Conservation (phyloP, 1,140 invertebrate species). For the Hestina assimilis region DNA sequence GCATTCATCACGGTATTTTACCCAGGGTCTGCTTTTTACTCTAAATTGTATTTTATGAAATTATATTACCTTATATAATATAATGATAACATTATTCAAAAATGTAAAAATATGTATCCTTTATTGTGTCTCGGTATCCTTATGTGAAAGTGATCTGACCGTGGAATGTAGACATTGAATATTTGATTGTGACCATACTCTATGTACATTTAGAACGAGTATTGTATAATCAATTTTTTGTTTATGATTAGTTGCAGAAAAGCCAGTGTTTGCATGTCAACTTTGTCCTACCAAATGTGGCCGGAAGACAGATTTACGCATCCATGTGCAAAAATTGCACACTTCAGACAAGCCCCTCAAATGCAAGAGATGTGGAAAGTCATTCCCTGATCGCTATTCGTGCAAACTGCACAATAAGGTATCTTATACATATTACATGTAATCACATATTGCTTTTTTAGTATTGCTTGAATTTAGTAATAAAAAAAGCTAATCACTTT, state of each 20-base stretch:
- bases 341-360: conserved; percentile 94
- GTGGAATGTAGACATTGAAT: too few relatives aligned
- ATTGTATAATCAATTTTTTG: not conserved
- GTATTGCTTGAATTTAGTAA: not conserved
- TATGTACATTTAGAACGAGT: too few relatives aligned
- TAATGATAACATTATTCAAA: too few relatives aligned
- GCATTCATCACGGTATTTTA: too few relatives aligned
- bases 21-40: too few relatives aligned
- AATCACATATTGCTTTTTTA: not conserved
- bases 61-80: too few relatives aligned
- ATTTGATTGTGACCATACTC: too few relatives aligned
- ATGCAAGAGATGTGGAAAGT: conserved; percentile 95
- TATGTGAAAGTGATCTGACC: too few relatives aligned
- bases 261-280: conserved; percentile 96
- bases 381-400: conserved; percentile 92
- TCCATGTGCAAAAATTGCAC: conserved; percentile 97
- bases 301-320: conserved; percentile 96
- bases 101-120: too few relatives aligned
- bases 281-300: conserved; percentile 98
- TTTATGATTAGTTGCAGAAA: conserved; percentile 86
- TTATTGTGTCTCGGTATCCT: too few relatives aligned
- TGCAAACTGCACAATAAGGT: conserved; percentile 84
- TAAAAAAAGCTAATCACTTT: not conserved
- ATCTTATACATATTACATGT: not conserved
- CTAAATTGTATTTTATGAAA: too few relatives aligned